A percentile compares a stretch with the other conserved stretches of the same genome.
phyloP scores from a whole-genome alignment of 2,888 invertebrate species.

The Mesopsocus fuscifrons region DNA sequence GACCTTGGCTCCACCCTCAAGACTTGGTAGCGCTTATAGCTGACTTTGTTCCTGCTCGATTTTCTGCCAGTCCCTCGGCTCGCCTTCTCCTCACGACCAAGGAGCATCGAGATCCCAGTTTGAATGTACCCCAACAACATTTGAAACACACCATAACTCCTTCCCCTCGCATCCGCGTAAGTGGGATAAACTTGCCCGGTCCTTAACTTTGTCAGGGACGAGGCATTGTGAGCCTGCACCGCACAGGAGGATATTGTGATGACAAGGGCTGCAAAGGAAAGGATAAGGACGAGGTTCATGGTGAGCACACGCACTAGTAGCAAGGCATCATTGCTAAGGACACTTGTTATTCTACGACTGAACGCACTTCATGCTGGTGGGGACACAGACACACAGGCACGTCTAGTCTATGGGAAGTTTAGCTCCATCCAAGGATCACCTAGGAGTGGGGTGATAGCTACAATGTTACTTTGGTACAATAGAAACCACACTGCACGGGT shows the following conservation, averaged over 20 bases:
- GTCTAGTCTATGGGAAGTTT: too few relatives aligned
- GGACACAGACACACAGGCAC: too few relatives aligned
- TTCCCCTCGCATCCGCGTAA: neutral
- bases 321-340: too few relatives aligned
- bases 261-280: neutral
- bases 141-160: neutral
- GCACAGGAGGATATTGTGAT: neutral
- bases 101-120: neutral
- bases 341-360: too few relatives aligned
- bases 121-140: neutral
- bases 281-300: neutral
- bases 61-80: neutral
- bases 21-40: conserved; percentile 2
- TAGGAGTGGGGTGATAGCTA: too few relatives aligned
- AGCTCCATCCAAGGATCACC: too few relatives aligned
- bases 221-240: neutral
- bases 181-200: neutral
- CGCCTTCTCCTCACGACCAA: too few relatives aligned
- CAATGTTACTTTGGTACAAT: too few relatives aligned
- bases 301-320: too few relatives aligned
- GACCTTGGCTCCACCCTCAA: neutral
- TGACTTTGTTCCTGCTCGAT: neutral
- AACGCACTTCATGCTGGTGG: too few relatives aligned
- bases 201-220: neutral
- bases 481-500: too few relatives aligned